Evolutionary conservation across 1,140 invertebrate species (phyloP).

Genomic region (Meteorus sp.): DNA sequence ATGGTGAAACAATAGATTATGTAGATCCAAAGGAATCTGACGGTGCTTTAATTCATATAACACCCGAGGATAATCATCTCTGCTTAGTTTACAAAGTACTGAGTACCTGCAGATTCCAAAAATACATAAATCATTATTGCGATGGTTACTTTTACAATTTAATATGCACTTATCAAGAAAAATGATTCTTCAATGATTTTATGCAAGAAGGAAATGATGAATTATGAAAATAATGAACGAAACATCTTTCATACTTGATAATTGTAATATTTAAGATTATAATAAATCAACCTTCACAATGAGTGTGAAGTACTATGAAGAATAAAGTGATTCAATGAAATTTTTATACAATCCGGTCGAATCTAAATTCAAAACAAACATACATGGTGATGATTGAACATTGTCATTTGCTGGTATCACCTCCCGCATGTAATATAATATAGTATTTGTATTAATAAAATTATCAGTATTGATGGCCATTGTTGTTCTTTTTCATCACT

Average conservation of each 20-base stretch:
- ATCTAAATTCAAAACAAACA: background rate
- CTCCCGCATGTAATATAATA: slow-evolving; percentile 40
- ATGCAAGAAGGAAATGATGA: background rate
- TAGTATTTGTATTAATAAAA: slow-evolving; percentile 47
- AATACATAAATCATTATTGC: slow-evolving; percentile 64
- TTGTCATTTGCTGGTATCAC: slow-evolving; percentile 22
- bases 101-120: slow-evolving; percentile 66
- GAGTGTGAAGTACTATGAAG: too few species aligned
- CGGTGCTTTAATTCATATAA: slow-evolving; percentile 42
- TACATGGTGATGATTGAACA: background rate
- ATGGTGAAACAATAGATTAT: slow-evolving; percentile 44
- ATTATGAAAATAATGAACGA: background rate
- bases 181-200: background rate
- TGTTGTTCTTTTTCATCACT: slow-evolving; percentile 2
- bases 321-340: slow-evolving; percentile 1
- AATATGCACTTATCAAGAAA: slow-evolving; percentile 61
- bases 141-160: slow-evolving; percentile 60
- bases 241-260: background rate
- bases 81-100: slow-evolving; percentile 69
- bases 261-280: slow-evolving; percentile 2
- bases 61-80: slow-evolving; percentile 65
- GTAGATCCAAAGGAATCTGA: slow-evolving; percentile 42
- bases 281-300: too few species aligned
- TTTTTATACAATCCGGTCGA: slow-evolving; percentile 11
- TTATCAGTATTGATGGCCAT: slow-evolving; percentile 43